Evolutionary conservation across 2,888 invertebrate genomes (phyloP), one percentile per base, ranked within the genome.

Genomic region (Sabatieria punctata): DNA sequence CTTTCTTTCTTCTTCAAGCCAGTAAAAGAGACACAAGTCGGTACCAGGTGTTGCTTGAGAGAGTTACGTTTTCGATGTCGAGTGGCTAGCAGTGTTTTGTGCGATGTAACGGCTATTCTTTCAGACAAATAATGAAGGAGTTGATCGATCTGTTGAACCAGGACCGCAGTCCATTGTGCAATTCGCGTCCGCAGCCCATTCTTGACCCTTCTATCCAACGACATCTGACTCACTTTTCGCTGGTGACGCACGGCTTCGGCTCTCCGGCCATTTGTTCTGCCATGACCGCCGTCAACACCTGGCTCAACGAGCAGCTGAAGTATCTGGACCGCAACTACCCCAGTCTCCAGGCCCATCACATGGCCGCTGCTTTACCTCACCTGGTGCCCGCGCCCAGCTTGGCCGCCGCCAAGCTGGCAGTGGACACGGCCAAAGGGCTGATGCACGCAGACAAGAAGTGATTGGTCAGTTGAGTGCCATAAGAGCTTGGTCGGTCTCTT

Each of bases 191-290:
- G 37, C 85, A 85, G 60, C 83, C 85, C 60, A 78, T 93, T 51
- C 75, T 95, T 56, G 93, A 95, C 67, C 86, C 86, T 25, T 82
- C 82, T 59, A 89, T 95, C 68, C 93, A 95, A 72, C 78, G 89
- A 59, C 89, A 89, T 65, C 76, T 95, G 57, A 93, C 93, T 44
- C 91, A 95, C 68, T 97, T 99, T 72, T 91, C 91, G 50, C 77
- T 97, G 63, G 93, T 95, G 63, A 91, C 91, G 37, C 95, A 97
- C 69, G 95, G 97, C 44, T 97, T 97, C 70, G 97, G 97, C 13
- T 85, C 88, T 50, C 93, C 95, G 19, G 95, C 95, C 54, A 88
- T 97, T 48, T 85, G 91, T 23, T 93, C 95, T 24, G 91, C 93
- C 1, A 77, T 97, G 35, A 91, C 91, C 51, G 88, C 93, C 57